Evolutionary conservation across 2,797 vertebrate species (phyloP), one percentile per base, ranked within the genome.

Genomic region (Acrossocheilus wenchowensis): DNA sequence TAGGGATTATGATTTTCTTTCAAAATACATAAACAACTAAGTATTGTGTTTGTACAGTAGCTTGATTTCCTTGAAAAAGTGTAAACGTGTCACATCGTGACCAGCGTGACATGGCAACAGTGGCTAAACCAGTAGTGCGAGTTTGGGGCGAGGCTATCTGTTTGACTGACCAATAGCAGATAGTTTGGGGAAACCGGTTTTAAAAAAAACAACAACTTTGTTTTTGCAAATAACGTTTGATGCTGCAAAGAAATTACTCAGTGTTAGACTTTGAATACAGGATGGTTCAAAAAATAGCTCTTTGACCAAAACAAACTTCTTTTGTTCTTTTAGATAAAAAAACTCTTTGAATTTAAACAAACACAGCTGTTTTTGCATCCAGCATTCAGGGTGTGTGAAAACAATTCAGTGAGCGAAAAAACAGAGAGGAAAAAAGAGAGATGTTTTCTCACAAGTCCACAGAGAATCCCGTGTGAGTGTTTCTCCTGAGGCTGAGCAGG

Each of bases 391-490:
- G 30, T 54, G 17, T 17, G 19, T 60, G 17, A 85, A 85, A 85
- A 71, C 60, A 78, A 84, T 78, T 52, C 36, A 34, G 57, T 66
- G 79, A 75, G 60, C 48, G 21, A 72, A 54, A 36, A 80, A 52
- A 62, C 8, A 12, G 3, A 21, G 8, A 21, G 82, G 41, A 85
- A 90, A 91, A 89, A 89, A 90, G 82, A 80, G 91, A 83, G 90
- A 89, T 54, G 45, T 85, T 84, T 77, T 84, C 72, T 41, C 75
- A 85, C 57, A 84, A 84, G 48, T 66, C 69, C 10, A 74, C 17
- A 45, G 81, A 60, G 74, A 72, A 78, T 85, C 6, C 36, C 4
- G 54, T 52, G 50, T 73, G 41, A 57, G 43, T 30, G 60, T 86
- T 84, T 78, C 83, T 83, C 82, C 54, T 66, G 77, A 87, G 87